phyloP scores from a whole-genome alignment of 2,113 vertebrate genomes.

The Anser brachyrhynchus region DNA sequence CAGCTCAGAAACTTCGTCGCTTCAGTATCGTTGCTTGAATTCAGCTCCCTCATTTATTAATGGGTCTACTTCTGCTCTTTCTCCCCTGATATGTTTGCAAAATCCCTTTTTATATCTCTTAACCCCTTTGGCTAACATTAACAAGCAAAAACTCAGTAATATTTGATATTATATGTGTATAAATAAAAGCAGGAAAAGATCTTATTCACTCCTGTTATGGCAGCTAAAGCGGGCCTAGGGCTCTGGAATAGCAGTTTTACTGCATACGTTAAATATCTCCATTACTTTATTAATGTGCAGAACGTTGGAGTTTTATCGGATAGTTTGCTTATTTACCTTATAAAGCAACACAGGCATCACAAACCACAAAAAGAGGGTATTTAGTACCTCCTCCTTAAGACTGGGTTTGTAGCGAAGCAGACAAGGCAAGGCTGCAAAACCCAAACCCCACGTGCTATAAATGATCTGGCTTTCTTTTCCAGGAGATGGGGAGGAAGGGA shows the following conservation, averaged over 20 bases:
- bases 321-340: conserved; percentile 71
- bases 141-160: conserved; percentile 57
- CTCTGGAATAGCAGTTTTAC: conserved; percentile 54
- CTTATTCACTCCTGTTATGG: conserved; percentile 53
- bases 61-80: conserved; percentile 26
- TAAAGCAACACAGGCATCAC: conserved; percentile 65
- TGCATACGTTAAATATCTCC: conserved; percentile 46
- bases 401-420: too few relatives aligned
- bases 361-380: conserved; percentile 37
- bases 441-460: neutral
- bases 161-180: conserved; percentile 66
- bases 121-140: conserved; percentile 61
- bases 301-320: conserved; percentile 25
- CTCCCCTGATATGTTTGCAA: conserved; percentile 33
- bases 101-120: conserved; percentile 37
- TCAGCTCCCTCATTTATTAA: conserved; percentile 45
- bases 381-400: conserved; percentile 31
- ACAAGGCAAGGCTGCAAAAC: neutral
- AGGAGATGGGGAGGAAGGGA: neutral
- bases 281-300: conserved; percentile 56
- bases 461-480: neutral
- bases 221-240: conserved; percentile 66
- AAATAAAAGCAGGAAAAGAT: conserved; percentile 58
- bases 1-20: conserved; percentile 25
- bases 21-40: neutral